Evolutionary conservation across 2,797 vertebrate genomes (phyloP).

Genomic region (Rhabdomys pumilio): DNA sequence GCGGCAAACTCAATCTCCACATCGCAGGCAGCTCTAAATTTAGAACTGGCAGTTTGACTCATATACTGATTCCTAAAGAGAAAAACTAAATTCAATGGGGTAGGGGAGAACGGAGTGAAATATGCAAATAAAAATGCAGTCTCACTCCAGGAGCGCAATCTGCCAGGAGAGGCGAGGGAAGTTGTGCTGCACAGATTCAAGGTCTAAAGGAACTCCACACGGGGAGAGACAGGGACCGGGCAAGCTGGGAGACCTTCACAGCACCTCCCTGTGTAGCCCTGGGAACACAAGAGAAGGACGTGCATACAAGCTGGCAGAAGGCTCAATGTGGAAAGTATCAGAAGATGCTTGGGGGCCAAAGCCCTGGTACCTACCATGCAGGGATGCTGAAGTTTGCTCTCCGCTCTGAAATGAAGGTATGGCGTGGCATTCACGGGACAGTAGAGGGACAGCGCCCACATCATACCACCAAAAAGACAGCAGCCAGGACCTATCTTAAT

Average conservation of each 20-base stretch:
- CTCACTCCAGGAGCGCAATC: constrained; percentile 46
- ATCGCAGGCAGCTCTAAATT: constrained; percentile 84
- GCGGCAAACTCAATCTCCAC: constrained; percentile 79
- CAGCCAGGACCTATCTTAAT: not conserved
- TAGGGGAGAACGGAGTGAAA: constrained; percentile 77
- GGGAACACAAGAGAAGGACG: not conserved
- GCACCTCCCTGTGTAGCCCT: not conserved
- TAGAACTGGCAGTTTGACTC: constrained; percentile 82
- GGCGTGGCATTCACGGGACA: not conserved
- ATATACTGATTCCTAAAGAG: constrained; percentile 84
- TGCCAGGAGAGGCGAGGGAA: constrained; percentile 71
- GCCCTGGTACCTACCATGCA: not conserved
- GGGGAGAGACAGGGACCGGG: not conserved
- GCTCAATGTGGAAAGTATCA: not conserved
- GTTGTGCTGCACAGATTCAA: constrained; percentile 57
- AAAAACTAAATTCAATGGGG: constrained; percentile 79
- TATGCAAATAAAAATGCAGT: constrained; percentile 81
- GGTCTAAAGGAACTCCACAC: not conserved
- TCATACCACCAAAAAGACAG: not conserved
- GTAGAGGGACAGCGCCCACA: not conserved
- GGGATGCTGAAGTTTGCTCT: not conserved
- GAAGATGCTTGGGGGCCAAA: not conserved
- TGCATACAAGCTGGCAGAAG: not conserved
- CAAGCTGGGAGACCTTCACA: not conserved
- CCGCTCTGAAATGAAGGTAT: not conserved